Evolutionary conservation across 2,888 invertebrate genomes (phyloP).

Genomic region (Rhagium mordax): DNA sequence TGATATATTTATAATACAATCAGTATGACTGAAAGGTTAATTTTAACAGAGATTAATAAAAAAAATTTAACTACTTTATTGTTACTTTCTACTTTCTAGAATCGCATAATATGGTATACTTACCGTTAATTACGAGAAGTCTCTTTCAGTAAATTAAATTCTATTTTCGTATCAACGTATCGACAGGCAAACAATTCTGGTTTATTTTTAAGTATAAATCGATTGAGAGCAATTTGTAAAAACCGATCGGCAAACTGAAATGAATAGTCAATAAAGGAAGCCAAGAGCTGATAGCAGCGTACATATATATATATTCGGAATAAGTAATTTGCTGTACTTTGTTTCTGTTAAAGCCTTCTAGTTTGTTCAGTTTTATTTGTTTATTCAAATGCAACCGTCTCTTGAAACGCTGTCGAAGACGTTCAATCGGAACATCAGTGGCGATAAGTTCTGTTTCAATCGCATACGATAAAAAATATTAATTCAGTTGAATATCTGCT

Average conservation of each 20-base stretch:
- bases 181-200: background rate
- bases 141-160: background rate
- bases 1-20: slow-evolving; percentile 70
- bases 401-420: background rate
- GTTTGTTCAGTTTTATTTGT: background rate
- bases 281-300: background rate
- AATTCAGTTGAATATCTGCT: too few relatives aligned
- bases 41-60: slow-evolving; percentile 63
- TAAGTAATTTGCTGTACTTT: background rate
- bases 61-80: slow-evolving; percentile 56
- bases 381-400: background rate
- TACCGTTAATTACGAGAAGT: too few relatives aligned
- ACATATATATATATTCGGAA: background rate
- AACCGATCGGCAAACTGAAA: slow-evolving; percentile 5
- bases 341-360: background rate
- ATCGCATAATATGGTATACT: too few relatives aligned
- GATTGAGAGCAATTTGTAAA: background rate
- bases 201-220: background rate
- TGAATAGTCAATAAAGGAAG: background rate
- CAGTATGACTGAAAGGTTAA: slow-evolving; percentile 67
- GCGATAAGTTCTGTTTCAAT: too few relatives aligned
- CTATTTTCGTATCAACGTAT: background rate
- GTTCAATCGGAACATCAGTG: background rate
- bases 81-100: too few relatives aligned
- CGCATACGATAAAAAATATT: too few relatives aligned